A percentile compares a stretch with the other conserved stretches of the same genome.
These are phyloP conservation scores for Prostheceraeus crozeri DNA, from an alignment of 2,888 invertebrate species.

Conservation along the genomic window DNA sequence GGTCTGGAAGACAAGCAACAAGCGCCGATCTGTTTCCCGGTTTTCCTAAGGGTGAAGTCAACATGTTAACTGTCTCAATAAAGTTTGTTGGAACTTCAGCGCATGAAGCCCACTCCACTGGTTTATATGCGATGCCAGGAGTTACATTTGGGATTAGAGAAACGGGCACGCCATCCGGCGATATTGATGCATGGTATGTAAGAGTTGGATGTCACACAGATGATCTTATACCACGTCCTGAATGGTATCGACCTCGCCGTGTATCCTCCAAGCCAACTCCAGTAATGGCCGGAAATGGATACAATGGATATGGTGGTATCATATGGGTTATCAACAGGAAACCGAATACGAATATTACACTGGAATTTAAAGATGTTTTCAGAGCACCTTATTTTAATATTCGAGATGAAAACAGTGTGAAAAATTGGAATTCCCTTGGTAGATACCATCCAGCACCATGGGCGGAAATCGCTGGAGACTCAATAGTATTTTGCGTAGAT, in stretches of 20 bases:
- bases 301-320: constrained; percentile 31
- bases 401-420: constrained; percentile 1
- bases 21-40: constrained; percentile 42
- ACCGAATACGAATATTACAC: background rate
- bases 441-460: constrained; percentile 33
- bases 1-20: constrained; percentile 38
- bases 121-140: constrained; percentile 41
- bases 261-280: too few relatives aligned
- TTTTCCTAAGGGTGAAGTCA: constrained; percentile 38
- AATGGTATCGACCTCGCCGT: too few relatives aligned
- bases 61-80: constrained; percentile 29
- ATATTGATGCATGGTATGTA: constrained; percentile 39
- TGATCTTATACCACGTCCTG: too few relatives aligned
- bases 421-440: background rate
- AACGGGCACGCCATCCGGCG: constrained; percentile 5
- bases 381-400: constrained; percentile 19
- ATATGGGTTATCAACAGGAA: constrained; percentile 12
- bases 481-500: constrained; percentile 31
- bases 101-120: constrained; percentile 39
- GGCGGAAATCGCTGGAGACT: constrained; percentile 34
- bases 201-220: constrained; percentile 43
- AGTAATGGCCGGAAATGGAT: too few relatives aligned
- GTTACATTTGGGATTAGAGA: constrained; percentile 17
- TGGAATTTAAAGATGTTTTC: constrained; percentile 19
- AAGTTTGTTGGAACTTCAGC: constrained; percentile 31